phyloP scores from a whole-genome alignment of 2,888 invertebrate species.

The Caenorhabditis drosophilae region DNA sequence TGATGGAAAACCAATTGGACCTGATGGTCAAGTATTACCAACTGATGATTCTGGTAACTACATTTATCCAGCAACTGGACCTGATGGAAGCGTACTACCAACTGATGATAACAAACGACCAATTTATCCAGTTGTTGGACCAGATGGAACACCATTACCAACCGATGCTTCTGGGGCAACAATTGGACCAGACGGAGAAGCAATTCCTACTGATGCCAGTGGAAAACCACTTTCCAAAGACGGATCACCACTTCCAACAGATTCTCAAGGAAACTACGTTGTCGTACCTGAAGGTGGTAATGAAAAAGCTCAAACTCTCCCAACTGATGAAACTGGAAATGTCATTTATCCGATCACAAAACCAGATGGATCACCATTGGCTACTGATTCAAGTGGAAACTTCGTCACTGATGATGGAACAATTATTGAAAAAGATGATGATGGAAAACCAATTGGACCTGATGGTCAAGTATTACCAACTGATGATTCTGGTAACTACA shows the following conservation, averaged over 20 bases:
- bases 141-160: conserved; percentile 34
- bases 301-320: conserved; percentile 8
- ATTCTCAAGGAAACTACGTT: conserved; percentile 22
- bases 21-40: conserved; percentile 32
- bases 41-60: conserved; percentile 28
- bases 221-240: conserved; percentile 13
- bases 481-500: conserved; percentile 40
- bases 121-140: conserved; percentile 34
- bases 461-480: conserved; percentile 34
- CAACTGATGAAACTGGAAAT: conserved; percentile 39
- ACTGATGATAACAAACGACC: conserved; percentile 20
- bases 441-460: conserved; percentile 31
- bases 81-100: conserved; percentile 50
- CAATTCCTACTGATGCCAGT: conserved; percentile 41
- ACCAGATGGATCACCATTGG: conserved; percentile 23
- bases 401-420: conserved; percentile 23
- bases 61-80: conserved; percentile 30
- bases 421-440: conserved; percentile 30
- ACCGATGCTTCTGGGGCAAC: conserved; percentile 23
- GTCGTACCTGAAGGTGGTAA: conserved; percentile 14
- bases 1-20: conserved; percentile 32
- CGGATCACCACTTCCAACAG: conserved; percentile 37
- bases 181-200: conserved; percentile 44
- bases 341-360: conserved; percentile 21
- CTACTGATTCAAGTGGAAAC: conserved; percentile 26